Conservation (phyloP, 2,113 vertebrate genomes). For the Rhodinocichla rosea region DNA sequence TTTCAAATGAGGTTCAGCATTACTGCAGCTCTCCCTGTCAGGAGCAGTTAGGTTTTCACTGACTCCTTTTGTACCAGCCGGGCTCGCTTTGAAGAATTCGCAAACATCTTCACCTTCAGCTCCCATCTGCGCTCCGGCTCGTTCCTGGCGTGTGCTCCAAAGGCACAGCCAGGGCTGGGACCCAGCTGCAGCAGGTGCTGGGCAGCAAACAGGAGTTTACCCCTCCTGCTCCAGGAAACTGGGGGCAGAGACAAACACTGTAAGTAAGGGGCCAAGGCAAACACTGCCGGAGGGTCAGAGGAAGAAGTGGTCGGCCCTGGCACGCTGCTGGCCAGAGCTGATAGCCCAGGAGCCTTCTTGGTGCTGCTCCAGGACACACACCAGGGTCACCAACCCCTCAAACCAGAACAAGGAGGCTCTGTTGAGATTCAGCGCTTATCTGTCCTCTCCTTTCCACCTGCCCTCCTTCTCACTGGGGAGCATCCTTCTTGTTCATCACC, state of each 20-base stretch:
- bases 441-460: background rate
- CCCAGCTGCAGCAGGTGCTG: background rate
- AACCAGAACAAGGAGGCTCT: background rate
- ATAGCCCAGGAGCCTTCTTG: background rate
- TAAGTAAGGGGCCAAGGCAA: background rate
- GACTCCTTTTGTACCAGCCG: conserved; percentile 10
- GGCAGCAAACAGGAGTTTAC: background rate
- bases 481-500: background rate
- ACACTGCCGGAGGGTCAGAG: rapidly evolving
- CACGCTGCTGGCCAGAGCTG: background rate
- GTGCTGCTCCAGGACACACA: background rate
- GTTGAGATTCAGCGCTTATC: rapidly evolving
- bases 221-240: background rate
- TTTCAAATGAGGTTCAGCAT: conserved; percentile 61
- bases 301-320: background rate
- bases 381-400: background rate
- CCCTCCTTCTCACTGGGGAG: rapidly evolving
- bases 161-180: background rate
- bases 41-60: conserved; percentile 14
- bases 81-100: conserved; percentile 13
- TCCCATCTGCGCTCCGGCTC: background rate
- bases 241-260: background rate
- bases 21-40: conserved; percentile 21
- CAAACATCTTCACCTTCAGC: conserved; percentile 45
- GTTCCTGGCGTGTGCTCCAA: rapidly evolving